Evolutionary conservation across 1,140 invertebrate genomes (phyloP).

Genomic region (Prorops nasuta): DNA sequence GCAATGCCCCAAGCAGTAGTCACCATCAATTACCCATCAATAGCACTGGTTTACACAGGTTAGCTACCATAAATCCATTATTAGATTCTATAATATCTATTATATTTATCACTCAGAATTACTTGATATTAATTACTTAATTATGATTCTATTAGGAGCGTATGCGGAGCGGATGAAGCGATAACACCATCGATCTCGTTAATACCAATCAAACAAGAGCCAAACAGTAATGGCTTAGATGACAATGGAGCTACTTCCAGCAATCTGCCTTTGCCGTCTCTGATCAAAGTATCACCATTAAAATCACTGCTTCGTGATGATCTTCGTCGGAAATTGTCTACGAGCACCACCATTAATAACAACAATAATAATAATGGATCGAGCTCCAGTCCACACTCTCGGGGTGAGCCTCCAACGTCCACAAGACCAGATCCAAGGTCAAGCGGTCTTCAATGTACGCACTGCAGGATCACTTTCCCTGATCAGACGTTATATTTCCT

Average conservation of each 20-base stretch:
- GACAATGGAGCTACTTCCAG: conserved; percentile 62
- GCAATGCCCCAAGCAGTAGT: conserved; percentile 66
- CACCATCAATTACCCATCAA: conserved; percentile 49
- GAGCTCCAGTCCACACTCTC: conserved; percentile 39
- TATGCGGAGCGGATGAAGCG: conserved; percentile 40
- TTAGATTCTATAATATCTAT: background rate
- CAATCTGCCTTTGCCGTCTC: conserved; percentile 59
- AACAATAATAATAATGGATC: conserved; percentile 46
- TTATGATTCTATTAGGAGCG: conserved; percentile 22
- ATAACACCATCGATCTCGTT: conserved; percentile 81
- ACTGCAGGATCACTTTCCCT: conserved; percentile 92
- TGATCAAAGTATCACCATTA: conserved; percentile 78
- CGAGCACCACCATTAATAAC: conserved; percentile 53
- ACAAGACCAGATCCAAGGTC: conserved; percentile 53
- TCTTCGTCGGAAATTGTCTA: conserved; percentile 71
- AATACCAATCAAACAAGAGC: conserved; percentile 83
- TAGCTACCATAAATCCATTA: conserved; percentile 13
- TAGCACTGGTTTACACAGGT: conserved; percentile 47
- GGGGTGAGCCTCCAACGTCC: conserved; percentile 51
- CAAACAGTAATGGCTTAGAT: conserved; percentile 56
- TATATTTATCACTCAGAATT: background rate
- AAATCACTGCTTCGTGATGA: conserved; percentile 81
- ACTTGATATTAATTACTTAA: background rate
- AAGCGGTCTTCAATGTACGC: conserved; percentile 71
- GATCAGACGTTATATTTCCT: conserved; percentile 95